phyloP scores from a whole-genome alignment of 1,140 invertebrate species.

The Spodoptera litura region DNA sequence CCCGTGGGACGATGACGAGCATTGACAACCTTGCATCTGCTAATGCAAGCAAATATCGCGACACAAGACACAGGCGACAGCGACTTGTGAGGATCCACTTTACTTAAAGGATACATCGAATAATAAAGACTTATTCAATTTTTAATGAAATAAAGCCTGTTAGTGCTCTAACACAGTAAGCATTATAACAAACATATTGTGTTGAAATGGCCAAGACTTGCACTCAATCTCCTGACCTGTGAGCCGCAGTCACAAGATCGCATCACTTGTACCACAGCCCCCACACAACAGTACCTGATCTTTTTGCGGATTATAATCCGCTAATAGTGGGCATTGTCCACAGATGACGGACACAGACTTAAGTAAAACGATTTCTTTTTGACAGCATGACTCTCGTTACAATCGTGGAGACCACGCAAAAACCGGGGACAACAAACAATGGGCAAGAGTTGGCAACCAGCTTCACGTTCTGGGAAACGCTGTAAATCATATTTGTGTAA shows the following conservation, averaged over 20 bases:
- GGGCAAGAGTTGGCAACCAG: conserved; percentile 64
- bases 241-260: background rate
- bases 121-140: too few relatives aligned
- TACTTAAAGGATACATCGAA: too few relatives aligned
- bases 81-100: background rate
- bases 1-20: conserved; percentile 40
- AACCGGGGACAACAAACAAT: conserved; percentile 57
- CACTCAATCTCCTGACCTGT: too few relatives aligned
- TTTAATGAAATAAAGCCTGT: too few relatives aligned
- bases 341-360: conserved; percentile 72
- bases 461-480: conserved; percentile 57
- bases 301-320: conserved; percentile 80
- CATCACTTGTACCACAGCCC: conserved; percentile 22
- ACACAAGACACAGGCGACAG: background rate
- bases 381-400: conserved; percentile 40
- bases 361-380: conserved; percentile 47
- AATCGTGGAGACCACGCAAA: conserved; percentile 2
- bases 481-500: conserved; percentile 67
- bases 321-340: conserved; percentile 80
- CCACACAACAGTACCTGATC: conserved; percentile 66
- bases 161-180: too few relatives aligned
- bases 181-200: too few relatives aligned
- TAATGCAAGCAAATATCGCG: conserved; percentile 48
- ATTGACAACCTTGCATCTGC: conserved; percentile 56
- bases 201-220: too few relatives aligned